Percentiles rank a stretch among this genome's conserved stretches.
Evolutionary conservation across 2,113 vertebrate genomes (phyloP).

Genomic region (Vidua macroura): DNA sequence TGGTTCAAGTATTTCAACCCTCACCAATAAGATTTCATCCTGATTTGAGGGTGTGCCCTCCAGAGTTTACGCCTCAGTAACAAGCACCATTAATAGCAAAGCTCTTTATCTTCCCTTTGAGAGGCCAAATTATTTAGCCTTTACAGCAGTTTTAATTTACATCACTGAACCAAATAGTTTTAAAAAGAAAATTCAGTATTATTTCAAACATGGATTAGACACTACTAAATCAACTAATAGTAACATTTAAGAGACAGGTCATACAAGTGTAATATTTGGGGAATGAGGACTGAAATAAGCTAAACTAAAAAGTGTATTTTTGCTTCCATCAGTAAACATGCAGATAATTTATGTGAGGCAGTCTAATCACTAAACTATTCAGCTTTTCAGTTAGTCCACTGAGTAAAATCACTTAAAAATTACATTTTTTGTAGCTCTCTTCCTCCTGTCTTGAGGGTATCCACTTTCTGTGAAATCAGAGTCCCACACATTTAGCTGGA

Average conservation of each 20-base stretch:
- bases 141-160: background rate
- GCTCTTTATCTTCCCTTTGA: background rate
- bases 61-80: background rate
- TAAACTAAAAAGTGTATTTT: background rate
- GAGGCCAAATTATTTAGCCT: background rate
- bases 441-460: slow-evolving; percentile 72
- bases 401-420: background rate
- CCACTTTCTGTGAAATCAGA: slow-evolving; percentile 77
- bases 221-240: background rate
- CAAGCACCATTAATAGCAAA: background rate
- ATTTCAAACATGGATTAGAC: background rate
- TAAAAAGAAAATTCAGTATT: background rate
- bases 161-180: background rate
- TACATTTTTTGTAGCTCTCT: slow-evolving; percentile 58
- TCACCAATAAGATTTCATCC: background rate
- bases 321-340: background rate
- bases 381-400: background rate
- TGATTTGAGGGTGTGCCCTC: background rate
- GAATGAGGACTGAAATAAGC: background rate
- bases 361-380: background rate
- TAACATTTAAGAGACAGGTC: background rate
- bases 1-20: background rate
- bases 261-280: background rate
- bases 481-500: slow-evolving; percentile 66
- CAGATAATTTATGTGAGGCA: background rate